Evolutionary conservation across 2,113 vertebrate genomes (phyloP), one percentile per base, ranked within the genome.

Genomic region (Anguilla rostrata): DNA sequence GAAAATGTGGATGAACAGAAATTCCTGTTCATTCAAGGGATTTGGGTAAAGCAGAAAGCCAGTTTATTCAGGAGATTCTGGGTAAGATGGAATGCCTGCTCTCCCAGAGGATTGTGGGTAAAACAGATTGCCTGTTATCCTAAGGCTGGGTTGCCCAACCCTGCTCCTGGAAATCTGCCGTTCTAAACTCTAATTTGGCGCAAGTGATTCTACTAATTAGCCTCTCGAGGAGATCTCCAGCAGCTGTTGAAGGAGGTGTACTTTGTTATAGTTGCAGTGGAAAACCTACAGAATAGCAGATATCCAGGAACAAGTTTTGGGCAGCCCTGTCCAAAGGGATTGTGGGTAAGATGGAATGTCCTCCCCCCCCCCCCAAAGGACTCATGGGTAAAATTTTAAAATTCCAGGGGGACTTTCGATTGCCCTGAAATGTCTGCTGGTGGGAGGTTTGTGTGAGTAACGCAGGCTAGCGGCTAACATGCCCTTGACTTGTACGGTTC

Each of bases 401-500:
- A n/a, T 53, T 53, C 9, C 49, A 53, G 49, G 49, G 34, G 49
- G 8, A 14, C 49, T 53, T 0, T 14, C 12, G 49, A 11, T 53
- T 34, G 12, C 49, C 49, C 49, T 14, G 7, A 80, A 71, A 60
- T 46, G 49, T 26, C 43, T 22, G 14, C n/a, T 15, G 39, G 18
- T 43, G 26, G 63, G 43, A 39, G n/a, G 60, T 66, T 29, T 40
- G 53, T 56, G 85, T 29, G 9, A 75, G 71, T 75, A 75, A 9
- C 9, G 7, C 9, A 75, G 71, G n/a, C 71, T 34, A 9, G 7
- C 71, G 12, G 71, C n/a, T 20, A 75, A 75, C 40, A 39, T 84
- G 87, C 82, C 83, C 79, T 86, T 85, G 84, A 83, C 79, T 86
- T 39, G 29, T 39, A 78, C 46, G 66, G 16, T 34, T 26, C 60